These are phyloP conservation scores for Nothoprocta perdicaria DNA, from an alignment of 2,113 vertebrate species.

Conservation along the genomic window DNA sequence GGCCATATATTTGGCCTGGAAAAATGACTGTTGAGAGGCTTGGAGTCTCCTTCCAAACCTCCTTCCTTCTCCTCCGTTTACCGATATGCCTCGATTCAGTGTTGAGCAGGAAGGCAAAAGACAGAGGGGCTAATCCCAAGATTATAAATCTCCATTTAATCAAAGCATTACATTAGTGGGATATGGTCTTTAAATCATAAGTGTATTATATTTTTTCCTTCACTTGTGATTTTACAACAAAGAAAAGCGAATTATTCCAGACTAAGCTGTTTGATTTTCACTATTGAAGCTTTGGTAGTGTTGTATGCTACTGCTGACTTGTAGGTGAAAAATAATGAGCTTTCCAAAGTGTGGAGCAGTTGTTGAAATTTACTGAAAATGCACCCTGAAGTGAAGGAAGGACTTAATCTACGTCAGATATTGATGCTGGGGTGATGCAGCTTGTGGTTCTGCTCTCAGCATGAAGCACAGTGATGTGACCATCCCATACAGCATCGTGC, in stretches of 20 bases:
- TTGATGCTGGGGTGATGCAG: not conserved
- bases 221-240: not conserved
- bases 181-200: not conserved
- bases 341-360: not conserved
- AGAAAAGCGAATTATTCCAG: not conserved
- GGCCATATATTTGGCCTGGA: not conserved
- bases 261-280: not conserved
- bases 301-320: not conserved
- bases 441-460: not conserved
- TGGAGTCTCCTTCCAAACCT: not conserved
- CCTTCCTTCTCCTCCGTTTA: not conserved
- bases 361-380: not conserved
- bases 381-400: not conserved
- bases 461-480: not conserved
- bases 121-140: not conserved
- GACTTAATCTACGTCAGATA: not conserved
- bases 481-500: fast-evolving
- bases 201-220: not conserved
- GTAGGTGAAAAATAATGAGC: not conserved
- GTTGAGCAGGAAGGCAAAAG: not conserved
- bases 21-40: not conserved
- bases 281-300: not conserved
- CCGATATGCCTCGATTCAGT: not conserved
- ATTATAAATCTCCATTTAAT: not conserved
- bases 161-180: not conserved